A percentile compares a stretch with the other conserved stretches of the same genome.
These are phyloP conservation scores for Mirounga angustirostris DNA, from an alignment of 2,113 vertebrate species.

Conservation along the genomic window DNA sequence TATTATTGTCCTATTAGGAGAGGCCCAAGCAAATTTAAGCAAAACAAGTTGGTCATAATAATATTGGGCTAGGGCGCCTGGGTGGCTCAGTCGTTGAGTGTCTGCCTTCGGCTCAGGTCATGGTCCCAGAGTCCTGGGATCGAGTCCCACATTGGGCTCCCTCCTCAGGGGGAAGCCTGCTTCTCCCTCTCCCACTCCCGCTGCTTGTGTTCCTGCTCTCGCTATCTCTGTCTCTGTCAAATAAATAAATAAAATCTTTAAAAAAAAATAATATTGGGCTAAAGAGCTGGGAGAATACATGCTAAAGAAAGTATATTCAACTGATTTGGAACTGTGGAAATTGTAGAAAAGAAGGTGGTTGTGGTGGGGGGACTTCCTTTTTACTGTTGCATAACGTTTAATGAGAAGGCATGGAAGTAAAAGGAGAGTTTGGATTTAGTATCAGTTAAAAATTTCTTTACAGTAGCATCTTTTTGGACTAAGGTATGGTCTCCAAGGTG, in stretches of 20 bases:
- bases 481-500: background rate
- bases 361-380: background rate
- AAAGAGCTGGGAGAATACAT: background rate
- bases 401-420: background rate
- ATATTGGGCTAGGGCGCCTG: background rate
- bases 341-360: background rate
- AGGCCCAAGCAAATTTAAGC: constrained; percentile 17
- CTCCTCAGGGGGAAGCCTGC: too few relatives aligned
- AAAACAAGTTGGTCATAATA: background rate
- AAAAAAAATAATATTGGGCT: background rate
- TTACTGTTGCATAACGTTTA: constrained; percentile 21
- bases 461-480: constrained; percentile 24
- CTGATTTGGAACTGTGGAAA: background rate
- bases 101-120: too few relatives aligned
- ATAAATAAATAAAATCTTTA: too few relatives aligned
- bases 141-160: too few relatives aligned
- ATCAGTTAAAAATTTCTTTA: constrained; percentile 41
- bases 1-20: background rate
- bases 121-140: too few relatives aligned
- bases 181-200: too few relatives aligned
- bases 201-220: too few relatives aligned
- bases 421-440: constrained; percentile 7
- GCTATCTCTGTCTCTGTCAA: too few relatives aligned
- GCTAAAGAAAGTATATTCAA: background rate
- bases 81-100: too few relatives aligned